Evolutionary conservation across 2,888 invertebrate genomes (phyloP).

Genomic region (Ectemnius continuus): DNA sequence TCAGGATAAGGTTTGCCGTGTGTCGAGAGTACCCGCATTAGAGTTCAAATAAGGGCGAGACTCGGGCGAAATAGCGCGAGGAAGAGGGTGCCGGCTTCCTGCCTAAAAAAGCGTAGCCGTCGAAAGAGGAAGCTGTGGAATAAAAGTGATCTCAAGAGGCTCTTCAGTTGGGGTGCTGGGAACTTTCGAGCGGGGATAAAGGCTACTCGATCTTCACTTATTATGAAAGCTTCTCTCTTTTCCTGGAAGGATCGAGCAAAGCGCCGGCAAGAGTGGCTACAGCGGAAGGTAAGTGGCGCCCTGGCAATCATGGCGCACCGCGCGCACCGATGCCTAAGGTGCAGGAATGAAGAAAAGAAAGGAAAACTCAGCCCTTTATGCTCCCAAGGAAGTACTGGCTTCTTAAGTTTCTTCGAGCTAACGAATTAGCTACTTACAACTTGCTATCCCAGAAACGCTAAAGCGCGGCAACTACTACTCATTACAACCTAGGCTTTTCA

Average conservation of each 20-base stretch:
- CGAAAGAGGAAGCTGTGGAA: slow-evolving; percentile 41
- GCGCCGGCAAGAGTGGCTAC: slow-evolving; percentile 37
- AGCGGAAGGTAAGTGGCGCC: slow-evolving; percentile 34
- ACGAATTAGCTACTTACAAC: too few species aligned
- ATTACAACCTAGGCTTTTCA: too few species aligned
- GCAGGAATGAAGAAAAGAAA: neutral
- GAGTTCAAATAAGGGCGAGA: neutral
- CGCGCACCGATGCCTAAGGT: slow-evolving; percentile 13
- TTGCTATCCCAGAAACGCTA: too few species aligned
- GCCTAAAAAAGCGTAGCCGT: neutral
- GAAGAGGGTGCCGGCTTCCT: neutral
- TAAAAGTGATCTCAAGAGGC: slow-evolving; percentile 42
- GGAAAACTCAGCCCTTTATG: neutral
- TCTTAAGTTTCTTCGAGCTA: neutral
- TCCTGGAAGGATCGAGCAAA: slow-evolving; percentile 26
- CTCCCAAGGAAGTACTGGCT: neutral
- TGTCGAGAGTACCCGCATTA: slow-evolving; percentile 1
- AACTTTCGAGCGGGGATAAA: slow-evolving; percentile 37
- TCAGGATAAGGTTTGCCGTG: neutral
- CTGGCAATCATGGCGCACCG: slow-evolving; percentile 42
- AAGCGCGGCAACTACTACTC: too few species aligned
- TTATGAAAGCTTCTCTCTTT: slow-evolving; percentile 23
- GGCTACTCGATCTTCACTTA: slow-evolving; percentile 50
- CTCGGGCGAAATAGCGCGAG: neutral
- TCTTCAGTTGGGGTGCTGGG: slow-evolving; percentile 20